Percentiles rank a stretch among this genome's conserved stretches.
Conservation (phyloP, 53 echinoderm and acorn worm genomes). For the Mesocentrotus franciscanus region DNA sequence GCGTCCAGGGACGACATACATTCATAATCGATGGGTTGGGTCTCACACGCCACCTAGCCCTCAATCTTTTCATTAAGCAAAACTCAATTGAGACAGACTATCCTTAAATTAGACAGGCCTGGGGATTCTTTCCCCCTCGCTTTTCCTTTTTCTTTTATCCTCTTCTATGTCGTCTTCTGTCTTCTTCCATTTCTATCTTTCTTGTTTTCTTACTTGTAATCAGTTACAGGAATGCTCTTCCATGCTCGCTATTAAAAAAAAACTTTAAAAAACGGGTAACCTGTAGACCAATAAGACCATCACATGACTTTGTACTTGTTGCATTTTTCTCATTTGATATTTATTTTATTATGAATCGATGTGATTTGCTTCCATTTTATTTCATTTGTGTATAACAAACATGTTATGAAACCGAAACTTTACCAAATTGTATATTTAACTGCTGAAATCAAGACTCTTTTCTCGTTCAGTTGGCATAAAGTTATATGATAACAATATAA, state of each 20-base stretch:
- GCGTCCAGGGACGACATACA: not conserved
- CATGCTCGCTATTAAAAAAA: not conserved
- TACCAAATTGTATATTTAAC: too few relatives aligned
- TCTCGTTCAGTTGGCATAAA: too few relatives aligned
- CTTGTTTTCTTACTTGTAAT: not conserved
- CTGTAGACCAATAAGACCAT: too few relatives aligned
- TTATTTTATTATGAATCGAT: too few relatives aligned
- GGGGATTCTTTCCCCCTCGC: not conserved
- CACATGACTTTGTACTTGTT: too few relatives aligned
- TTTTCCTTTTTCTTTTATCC: not conserved
- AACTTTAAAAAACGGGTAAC: not conserved
- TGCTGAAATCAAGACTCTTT: too few relatives aligned
- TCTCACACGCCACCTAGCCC: not conserved
- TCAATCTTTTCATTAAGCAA: conserved; percentile 3
- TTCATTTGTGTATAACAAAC: too few relatives aligned
- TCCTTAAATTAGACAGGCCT: not conserved
- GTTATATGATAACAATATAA: too few relatives aligned
- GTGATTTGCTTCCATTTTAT: too few relatives aligned
- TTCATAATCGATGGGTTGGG: not conserved
- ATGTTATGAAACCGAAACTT: too few relatives aligned
- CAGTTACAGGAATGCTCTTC: not conserved
- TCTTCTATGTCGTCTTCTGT: not conserved
- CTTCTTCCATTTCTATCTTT: not conserved
- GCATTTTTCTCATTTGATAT: too few relatives aligned
- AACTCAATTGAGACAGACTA: not conserved